Base-by-base conservation (phyloP, 1,140 invertebrate genomes). In the Glossosoma conforme region DNA sequence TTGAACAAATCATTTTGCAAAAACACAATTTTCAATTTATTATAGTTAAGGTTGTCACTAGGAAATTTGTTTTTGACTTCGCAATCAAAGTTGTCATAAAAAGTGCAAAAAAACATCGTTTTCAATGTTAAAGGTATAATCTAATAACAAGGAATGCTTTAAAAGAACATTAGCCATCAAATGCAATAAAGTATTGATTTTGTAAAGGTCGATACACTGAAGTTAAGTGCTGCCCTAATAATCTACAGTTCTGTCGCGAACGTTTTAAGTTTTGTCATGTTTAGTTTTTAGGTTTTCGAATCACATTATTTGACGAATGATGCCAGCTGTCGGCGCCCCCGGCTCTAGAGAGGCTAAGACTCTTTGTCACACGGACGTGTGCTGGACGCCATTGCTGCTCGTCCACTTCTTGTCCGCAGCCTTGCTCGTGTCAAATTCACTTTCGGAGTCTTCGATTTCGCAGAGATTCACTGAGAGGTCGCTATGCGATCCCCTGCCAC, bases 381-480 rank as follows among this genome's bases (percentile, higher is more conserved):
- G 67, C 8, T 64, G 63, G 55, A 64, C 60, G 25, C 54, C 53
- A 40, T 52, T 52, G 36, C 14, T 49, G 43, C 49, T 55, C 17
- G 43, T 45, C 55, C 45, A 52, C 17, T 55, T 43, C 48, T 24
- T 37, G 13, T 42, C 37, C 37, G 51, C 41, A 3, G 44, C 17
- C 43, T 46, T 50, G 15, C 32, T 48, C 40, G 51, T 42, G 13
- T 60, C 59, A 44, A 58, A 53, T 63, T 87, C 85, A 61, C 78
- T 82, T 65, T 91, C 88, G n/a, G 86, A 89, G 70, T 93, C 91
- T 70, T 93, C 91, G 63, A 94, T 92, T 77, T 93, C 91, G 77
- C 91, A 94, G 21, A 94, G 77, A 71, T 87, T 84, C 17, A 89
- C 83, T 15, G 90, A 92, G 41, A 92, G 76, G 68, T 92, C 89